Base-by-base conservation (phyloP, 2,797 vertebrate species). In the Tachyglossus aculeatus region DNA sequence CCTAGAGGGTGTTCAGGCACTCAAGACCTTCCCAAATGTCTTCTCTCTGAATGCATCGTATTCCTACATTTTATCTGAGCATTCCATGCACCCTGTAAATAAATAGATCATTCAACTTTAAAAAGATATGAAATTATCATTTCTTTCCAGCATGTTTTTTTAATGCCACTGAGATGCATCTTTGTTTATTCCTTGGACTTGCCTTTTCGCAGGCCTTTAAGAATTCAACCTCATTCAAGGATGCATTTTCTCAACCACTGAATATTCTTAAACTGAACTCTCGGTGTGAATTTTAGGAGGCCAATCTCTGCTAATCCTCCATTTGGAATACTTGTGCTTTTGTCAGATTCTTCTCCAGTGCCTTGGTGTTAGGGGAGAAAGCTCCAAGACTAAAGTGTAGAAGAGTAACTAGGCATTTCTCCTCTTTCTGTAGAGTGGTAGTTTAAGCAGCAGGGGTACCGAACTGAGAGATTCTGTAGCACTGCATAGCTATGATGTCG, bases 361-460 rank as follows among this genome's bases (percentile, higher is more conserved):
- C 22, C 45, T 27, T 2, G 33, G 24, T 24, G 38, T 59, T 1
- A 2, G 0, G 71, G 62, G 67, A 18, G 25, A 53, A 1, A 33
- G 21, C 60, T 70, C 57, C 18, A 32, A 53, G 75, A 71, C 37
- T 24, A 44, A 25, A 44, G 41, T 36, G 25, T 43, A 66, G 71
- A 51, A 22, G 54, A 59, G 29, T 51, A 1, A 53, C n/a, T 6
- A 34, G 74, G 4, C 27, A 7, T 24, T 64, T 71, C 60, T 72
- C 66, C 11, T 29, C 53, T 61, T 69, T 67, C 65, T 51, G 50
- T 50, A 25, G 74, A 61, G 56, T 47, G 39, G 64, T 27, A 48
- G 82, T 78, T 51, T 41, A 39, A 83, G 55, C 76, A 70, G 80
- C 74, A 70, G 78, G 81, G 67, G 24, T 37, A 11, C 62, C 2